Conservation (phyloP, 2,888 invertebrate species). For the Drosophila prolongata region DNA sequence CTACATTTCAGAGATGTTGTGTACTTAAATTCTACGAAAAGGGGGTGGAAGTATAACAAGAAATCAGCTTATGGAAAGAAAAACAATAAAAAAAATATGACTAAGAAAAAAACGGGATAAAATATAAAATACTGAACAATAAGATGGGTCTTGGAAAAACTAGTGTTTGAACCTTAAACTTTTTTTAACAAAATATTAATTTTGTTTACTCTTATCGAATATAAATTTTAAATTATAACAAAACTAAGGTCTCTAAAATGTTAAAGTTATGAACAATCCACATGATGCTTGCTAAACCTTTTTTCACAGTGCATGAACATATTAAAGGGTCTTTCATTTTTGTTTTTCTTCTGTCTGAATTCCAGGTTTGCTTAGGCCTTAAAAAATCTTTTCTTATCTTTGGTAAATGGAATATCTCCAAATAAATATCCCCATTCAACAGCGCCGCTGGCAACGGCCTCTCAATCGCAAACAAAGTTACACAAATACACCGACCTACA, state of each 20-base stretch:
- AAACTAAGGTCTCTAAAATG: too few species aligned
- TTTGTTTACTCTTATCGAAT: too few species aligned
- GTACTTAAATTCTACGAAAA: neutral
- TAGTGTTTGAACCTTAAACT: too few species aligned
- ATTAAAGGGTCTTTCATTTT: neutral
- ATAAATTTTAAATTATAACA: too few species aligned
- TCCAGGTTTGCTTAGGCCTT: slow-evolving; percentile 21
- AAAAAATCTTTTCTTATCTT: slow-evolving; percentile 12
- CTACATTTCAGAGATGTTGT: slow-evolving; percentile 11
- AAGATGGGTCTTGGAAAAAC: too few species aligned
- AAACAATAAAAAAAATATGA: neutral
- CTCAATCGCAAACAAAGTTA: slow-evolving; percentile 46
- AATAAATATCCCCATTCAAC: slow-evolving; percentile 12
- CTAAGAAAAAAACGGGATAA: too few species aligned
- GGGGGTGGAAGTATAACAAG: neutral
- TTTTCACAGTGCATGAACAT: too few species aligned
- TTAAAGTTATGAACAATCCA: too few species aligned
- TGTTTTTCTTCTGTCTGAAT: neutral
- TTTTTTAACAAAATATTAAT: too few species aligned
- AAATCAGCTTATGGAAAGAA: neutral
- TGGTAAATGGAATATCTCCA: slow-evolving; percentile 21
- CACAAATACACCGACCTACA: slow-evolving; percentile 19
- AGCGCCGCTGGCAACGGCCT: slow-evolving; percentile 57
- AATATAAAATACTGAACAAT: too few species aligned
- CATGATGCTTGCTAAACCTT: too few species aligned